Base-by-base conservation (phyloP, 2,888 invertebrate genomes). In the Drosophila rellima region DNA sequence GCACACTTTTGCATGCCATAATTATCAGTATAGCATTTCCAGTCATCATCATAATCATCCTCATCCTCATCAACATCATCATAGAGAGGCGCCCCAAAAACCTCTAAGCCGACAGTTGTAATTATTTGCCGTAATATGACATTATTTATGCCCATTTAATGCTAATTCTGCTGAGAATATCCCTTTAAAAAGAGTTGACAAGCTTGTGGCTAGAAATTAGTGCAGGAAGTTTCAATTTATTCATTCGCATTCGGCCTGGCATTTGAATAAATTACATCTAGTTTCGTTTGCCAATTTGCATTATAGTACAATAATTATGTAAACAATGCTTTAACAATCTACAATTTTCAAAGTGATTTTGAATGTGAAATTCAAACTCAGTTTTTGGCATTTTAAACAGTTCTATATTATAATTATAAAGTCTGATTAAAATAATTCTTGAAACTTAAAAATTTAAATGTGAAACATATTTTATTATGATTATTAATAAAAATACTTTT, bases 81-180 rank as follows among this genome's bases (percentile, higher is more conserved):
- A 15, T 39, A 5, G 17, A 4, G 11, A 17, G 11, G 31, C 13
- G 1, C 13, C 33, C 8, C 13, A 37, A n/a, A 29, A 42, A 51
- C 15, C 68, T 39, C 50, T 37, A 76, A 88, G 88, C 80, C 57
- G 83, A 88, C 86, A 88, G 71, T 68, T 67, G 86, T 82, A 88
- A 84, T 84, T 84, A 88, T 82, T 83, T 82, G 85, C 82, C 70
- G 35, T 85, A 81, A 82, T 87, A 65, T 68, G 84, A 77, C 82
- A 82, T 85, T 85, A 82, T 88, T 88, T 82, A 87, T 85, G 71
- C 74, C 48, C 74, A 85, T 70, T 88, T 74, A 74, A 85, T 82
- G 86, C 79, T 51, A 84, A 90, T 59, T 78, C 69, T 40, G 26
- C 37, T 31, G 26, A 61, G 45, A 31, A 33, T 61, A 42, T 29